These are phyloP conservation scores for Clinocottus analis DNA, from an alignment of 2,113 vertebrate species.

Conservation along the genomic window DNA sequence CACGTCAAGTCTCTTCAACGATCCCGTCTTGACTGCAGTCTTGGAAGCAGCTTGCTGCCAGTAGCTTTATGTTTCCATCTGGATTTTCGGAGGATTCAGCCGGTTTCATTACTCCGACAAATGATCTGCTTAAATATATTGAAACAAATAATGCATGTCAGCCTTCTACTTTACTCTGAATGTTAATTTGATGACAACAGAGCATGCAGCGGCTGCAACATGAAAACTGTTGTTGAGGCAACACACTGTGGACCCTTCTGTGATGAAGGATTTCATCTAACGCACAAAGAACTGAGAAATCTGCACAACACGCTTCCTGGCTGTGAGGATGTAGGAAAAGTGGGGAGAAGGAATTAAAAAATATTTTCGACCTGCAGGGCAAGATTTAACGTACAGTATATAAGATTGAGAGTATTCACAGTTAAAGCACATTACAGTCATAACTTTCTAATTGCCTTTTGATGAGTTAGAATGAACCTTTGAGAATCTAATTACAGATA, in stretches of 20 bases:
- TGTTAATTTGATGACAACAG: constrained; percentile 6
- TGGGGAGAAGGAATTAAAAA: background rate
- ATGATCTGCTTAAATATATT: constrained; percentile 12
- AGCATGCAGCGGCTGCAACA: background rate
- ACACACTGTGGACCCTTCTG: constrained; percentile 3
- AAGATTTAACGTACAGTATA: constrained; percentile 1
- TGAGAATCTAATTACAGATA: constrained; percentile 51
- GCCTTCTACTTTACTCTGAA: background rate
- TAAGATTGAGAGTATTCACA: background rate
- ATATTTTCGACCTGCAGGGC: background rate
- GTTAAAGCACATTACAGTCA: constrained; percentile 16
- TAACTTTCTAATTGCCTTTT: constrained; percentile 52
- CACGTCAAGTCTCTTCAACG: too few relatives aligned
- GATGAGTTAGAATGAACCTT: constrained; percentile 27
- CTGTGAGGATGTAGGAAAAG: background rate
- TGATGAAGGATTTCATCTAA: constrained; percentile 11
- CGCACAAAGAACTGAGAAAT: constrained; percentile 22
- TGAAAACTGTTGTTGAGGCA: background rate
- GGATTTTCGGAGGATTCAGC: too few relatives aligned
- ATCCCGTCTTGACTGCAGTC: too few relatives aligned
- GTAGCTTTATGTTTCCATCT: too few relatives aligned
- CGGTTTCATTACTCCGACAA: too few relatives aligned
- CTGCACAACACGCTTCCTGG: constrained; percentile 20
- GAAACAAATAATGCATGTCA: constrained; percentile 1
- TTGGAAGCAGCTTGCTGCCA: too few relatives aligned